Evolutionary conservation across 2,888 invertebrate species (phyloP), one percentile per base, ranked within the genome.

Genomic region (Drosophila demipolita): DNA sequence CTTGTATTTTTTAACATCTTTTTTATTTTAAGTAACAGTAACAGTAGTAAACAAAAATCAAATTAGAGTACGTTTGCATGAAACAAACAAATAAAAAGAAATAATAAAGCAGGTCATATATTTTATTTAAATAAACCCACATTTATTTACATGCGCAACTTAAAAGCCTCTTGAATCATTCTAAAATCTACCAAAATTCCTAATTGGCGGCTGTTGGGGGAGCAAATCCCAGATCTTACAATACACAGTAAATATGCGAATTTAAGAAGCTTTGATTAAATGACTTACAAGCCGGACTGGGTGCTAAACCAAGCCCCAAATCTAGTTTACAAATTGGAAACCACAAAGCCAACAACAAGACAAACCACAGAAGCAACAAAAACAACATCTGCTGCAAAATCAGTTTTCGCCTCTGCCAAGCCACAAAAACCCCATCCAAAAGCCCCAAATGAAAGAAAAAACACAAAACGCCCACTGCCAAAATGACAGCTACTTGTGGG

Each of bases 251-350:
- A 45, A 68, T 50, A 61, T 45, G 20, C 33, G 54, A 36, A 62
- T 63, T 76, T 64, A 66, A 64, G 57, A 57, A 40, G 48, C 67
- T 68, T 75, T 87, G 74, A 82, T 76, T 82, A 73, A 84, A 87
- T 84, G 85, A 68, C 70, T 82, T 66, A 73, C 76, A 76, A 67
- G 59, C 73, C 64, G 33, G 52, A 48, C 60, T 64, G 64, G 61
- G 49, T 63, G 65, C 71, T 59, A 60, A 73, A 20, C 57, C 65
- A 53, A 62, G 74, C 79, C 76, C 70, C 57, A 80, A 84, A 87
- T 73, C 82, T 74, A 79, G 82, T 82, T 87, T 73, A 77, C 87
- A 87, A 83, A 87, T 87, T 84, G 70, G 66, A 76, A 87, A 79
- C 87, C 87, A 64, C 83, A 84, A 74, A 73, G 70, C 79, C 77